Conservation (phyloP, 2,888 invertebrate genomes). For the Drosophila nr. perissopoda region DNA sequence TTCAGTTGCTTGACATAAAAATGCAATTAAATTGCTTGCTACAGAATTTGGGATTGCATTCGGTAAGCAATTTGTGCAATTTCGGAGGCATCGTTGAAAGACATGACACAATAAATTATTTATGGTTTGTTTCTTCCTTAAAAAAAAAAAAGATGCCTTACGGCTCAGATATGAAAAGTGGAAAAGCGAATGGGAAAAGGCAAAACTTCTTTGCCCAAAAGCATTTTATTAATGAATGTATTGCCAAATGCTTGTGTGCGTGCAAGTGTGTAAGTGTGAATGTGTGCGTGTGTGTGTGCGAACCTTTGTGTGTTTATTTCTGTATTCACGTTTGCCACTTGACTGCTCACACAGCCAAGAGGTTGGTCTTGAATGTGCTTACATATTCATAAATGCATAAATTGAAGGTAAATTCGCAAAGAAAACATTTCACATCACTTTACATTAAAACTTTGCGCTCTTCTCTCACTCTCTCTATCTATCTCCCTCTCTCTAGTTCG, state of each 20-base stretch:
- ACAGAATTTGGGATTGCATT: slow-evolving; percentile 29
- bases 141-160: slow-evolving; percentile 26
- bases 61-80: slow-evolving; percentile 20
- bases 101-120: slow-evolving; percentile 53
- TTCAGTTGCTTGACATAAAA: slow-evolving; percentile 31
- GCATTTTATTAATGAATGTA: slow-evolving; percentile 76
- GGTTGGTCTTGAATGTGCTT: slow-evolving; percentile 65
- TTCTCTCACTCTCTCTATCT: slow-evolving; percentile 8
- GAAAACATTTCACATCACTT: slow-evolving; percentile 79
- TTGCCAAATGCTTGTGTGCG: slow-evolving; percentile 43
- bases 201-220: slow-evolving; percentile 70
- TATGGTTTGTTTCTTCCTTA: slow-evolving; percentile 27
- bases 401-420: slow-evolving; percentile 79
- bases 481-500: slow-evolving; percentile 6
- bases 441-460: slow-evolving; percentile 69
- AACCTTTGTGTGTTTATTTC: slow-evolving; percentile 32
- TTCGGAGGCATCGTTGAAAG: slow-evolving; percentile 15
- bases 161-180: slow-evolving; percentile 41
- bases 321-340: slow-evolving; percentile 65
- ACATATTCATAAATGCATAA: slow-evolving; percentile 79
- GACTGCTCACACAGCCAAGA: slow-evolving; percentile 65
- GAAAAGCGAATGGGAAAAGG: slow-evolving; percentile 43
- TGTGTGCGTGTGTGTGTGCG: slow-evolving; percentile 20
- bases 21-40: slow-evolving; percentile 40
- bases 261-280: slow-evolving; percentile 3